Evolutionary conservation across 2,888 invertebrate genomes (phyloP), one percentile per base, ranked within the genome.

Genomic region (Trimorus sp.): DNA sequence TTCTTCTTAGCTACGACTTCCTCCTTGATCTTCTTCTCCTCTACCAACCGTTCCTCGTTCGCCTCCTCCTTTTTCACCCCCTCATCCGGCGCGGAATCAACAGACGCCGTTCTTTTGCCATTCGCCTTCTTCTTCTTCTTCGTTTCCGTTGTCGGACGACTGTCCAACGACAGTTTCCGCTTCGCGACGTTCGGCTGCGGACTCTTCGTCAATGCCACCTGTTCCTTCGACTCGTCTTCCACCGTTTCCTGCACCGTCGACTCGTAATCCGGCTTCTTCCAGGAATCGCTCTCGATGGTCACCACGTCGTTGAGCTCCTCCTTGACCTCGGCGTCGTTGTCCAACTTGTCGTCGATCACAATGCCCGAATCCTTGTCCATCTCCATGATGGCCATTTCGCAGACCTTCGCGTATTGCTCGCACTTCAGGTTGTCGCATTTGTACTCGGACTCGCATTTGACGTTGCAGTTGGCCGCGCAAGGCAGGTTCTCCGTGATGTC

Each of bases 231-330:
- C 12, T 83, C 75, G 9, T 65, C 71, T 58, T 83, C 79, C 3
- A 76, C 86, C 7, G 87, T 86, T 75, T 91, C 92, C 63, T 87
- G 85, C 2, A 89, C 91, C 16, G 90, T 90, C 38, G 91, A 84
- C 73, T 91, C 91, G 69, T 92, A 92, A 84, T 91, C 91, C 5
- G 91, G 90, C 66, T 92, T 92, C 62, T 90, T 90, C 91, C 91
- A 91, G 66, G 81, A 87, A 16, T 88, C 93, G 38, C 92, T 92
- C 82, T 93, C 92, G 58, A 93, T 93, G 37, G 93, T 93, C 71
- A 93, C 93, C 69, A 93, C 93, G 81, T 93, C 93, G 81, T 93
- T 93, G 3, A 92, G 91, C 56, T 94, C 94, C 78, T 93, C 93
- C 71, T 91, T 90, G 40, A 91, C 90, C 58, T 89, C 89, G n/a